These are phyloP conservation scores for Brevimyrus niger DNA, from an alignment of 2,113 vertebrate genomes.

Conservation along the genomic window DNA sequence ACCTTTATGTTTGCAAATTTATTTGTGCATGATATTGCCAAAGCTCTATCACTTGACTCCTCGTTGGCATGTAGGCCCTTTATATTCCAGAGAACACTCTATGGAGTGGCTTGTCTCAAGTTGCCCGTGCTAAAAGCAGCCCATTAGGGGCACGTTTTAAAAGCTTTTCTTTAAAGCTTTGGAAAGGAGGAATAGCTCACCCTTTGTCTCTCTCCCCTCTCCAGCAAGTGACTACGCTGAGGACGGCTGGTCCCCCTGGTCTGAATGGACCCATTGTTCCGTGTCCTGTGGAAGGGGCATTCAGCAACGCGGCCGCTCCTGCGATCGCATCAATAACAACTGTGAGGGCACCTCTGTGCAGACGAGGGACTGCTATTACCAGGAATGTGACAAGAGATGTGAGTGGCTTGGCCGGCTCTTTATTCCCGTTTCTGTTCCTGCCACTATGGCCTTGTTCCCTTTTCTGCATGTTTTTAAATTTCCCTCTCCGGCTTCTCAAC, in stretches of 20 bases:
- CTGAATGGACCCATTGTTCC: conserved; percentile 94
- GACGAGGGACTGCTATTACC: conserved; percentile 89
- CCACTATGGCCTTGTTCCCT: background rate
- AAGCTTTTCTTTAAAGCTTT: conserved; percentile 18
- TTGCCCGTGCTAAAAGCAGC: conserved; percentile 46
- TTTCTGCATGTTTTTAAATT: background rate
- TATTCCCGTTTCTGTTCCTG: background rate
- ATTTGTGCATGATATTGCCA: background rate
- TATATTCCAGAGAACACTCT: conserved; percentile 28
- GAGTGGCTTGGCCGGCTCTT: conserved; percentile 46
- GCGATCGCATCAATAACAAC: conserved; percentile 92
- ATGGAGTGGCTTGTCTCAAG: conserved; percentile 27
- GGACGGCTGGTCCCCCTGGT: conserved; percentile 96
- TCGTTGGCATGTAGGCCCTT: conserved; percentile 32
- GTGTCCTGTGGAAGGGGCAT: conserved; percentile 88
- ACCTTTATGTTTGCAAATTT: background rate
- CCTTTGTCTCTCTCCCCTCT: conserved; percentile 43
- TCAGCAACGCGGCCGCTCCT: conserved; percentile 94
- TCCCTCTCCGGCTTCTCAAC: conserved; percentile 21
- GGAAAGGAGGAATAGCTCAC: conserved; percentile 32
- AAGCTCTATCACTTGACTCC: conserved; percentile 23
- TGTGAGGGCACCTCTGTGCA: conserved; percentile 96
- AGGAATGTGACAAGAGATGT: conserved; percentile 98
- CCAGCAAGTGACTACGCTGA: conserved; percentile 74
- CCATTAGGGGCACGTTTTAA: conserved; percentile 47